A percentile compares a stretch with the other conserved stretches of the same genome.
Evolutionary conservation across 2,797 vertebrate genomes (phyloP).

Genomic region (Aldrovandia affinis): DNA sequence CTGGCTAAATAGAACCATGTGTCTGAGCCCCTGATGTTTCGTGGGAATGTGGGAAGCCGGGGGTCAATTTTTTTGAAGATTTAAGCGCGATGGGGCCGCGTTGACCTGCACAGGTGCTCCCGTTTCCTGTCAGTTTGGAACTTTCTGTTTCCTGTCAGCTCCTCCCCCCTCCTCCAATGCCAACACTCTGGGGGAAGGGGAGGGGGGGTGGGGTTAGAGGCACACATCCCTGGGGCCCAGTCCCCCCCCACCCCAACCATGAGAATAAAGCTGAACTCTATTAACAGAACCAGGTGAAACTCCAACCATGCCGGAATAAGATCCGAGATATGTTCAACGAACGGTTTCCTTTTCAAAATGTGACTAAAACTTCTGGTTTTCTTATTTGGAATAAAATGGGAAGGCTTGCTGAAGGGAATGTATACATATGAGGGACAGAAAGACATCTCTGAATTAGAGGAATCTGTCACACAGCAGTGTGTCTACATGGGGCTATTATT

Average conservation of each 20-base stretch:
- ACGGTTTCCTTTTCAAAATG: conserved; percentile 30
- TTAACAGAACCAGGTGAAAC: conserved; percentile 56
- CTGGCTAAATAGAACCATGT: conserved; percentile 89
- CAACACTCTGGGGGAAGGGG: neutral
- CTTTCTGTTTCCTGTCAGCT: conserved; percentile 75
- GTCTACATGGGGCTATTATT: no score
- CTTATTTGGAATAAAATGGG: neutral
- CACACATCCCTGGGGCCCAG: conserved; percentile 45
- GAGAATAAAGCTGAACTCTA: conserved; percentile 55
- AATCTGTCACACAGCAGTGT: no score
- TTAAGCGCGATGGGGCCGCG: conserved; percentile 82
- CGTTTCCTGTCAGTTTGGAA: conserved; percentile 69
- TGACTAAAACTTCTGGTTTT: neutral
- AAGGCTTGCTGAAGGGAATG: neutral
- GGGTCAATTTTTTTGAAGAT: conserved; percentile 89
- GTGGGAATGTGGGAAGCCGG: conserved; percentile 80
- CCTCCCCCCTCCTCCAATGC: conserved; percentile 43
- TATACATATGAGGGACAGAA: neutral
- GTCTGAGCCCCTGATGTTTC: conserved; percentile 67
- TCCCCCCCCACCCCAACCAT: neutral
- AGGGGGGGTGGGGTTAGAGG: conserved; percentile 68
- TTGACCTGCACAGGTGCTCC: conserved; percentile 89
- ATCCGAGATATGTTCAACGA: conserved; percentile 47
- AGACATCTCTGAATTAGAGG: no score
- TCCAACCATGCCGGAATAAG: conserved; percentile 59